phyloP scores from a whole-genome alignment of 1,140 invertebrate species.

The Lucilia sericata region DNA sequence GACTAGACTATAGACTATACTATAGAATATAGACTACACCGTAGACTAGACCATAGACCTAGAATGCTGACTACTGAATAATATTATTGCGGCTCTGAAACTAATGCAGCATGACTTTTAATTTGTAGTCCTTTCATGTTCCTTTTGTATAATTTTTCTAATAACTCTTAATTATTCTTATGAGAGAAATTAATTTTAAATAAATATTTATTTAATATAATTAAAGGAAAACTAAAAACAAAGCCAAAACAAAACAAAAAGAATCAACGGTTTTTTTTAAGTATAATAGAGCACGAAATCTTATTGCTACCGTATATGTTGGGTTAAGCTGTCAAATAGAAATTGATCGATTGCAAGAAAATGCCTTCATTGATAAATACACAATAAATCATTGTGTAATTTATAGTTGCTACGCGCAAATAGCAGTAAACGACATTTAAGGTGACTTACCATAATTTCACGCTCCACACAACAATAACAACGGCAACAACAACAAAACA shows the following conservation, averaged over 20 bases:
- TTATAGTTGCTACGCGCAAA: constrained; percentile 44
- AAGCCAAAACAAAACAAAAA: neutral
- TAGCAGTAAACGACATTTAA: constrained; percentile 44
- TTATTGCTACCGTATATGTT: constrained; percentile 27
- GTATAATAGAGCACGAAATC: neutral
- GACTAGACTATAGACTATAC: too few relatives aligned
- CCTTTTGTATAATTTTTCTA: too few relatives aligned
- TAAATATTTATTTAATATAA: too few relatives aligned
- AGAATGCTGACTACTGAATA: too few relatives aligned
- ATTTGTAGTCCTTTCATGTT: too few relatives aligned
- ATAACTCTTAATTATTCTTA: too few relatives aligned
- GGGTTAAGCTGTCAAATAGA: constrained; percentile 38
- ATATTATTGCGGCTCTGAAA: too few relatives aligned
- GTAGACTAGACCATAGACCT: too few relatives aligned
- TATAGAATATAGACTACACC: too few relatives aligned
- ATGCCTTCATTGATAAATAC: constrained; percentile 43
- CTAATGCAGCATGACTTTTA: too few relatives aligned
- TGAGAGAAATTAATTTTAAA: too few relatives aligned
- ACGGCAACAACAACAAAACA: neutral
- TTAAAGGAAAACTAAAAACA: too few relatives aligned
- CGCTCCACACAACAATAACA: constrained; percentile 17
- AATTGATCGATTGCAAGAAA: constrained; percentile 44
- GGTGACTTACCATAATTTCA: constrained; percentile 44
- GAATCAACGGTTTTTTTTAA: neutral
- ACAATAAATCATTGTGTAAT: constrained; percentile 44